Base-by-base conservation (phyloP, 2,113 vertebrate genomes). In the Rostratula benghalensis region DNA sequence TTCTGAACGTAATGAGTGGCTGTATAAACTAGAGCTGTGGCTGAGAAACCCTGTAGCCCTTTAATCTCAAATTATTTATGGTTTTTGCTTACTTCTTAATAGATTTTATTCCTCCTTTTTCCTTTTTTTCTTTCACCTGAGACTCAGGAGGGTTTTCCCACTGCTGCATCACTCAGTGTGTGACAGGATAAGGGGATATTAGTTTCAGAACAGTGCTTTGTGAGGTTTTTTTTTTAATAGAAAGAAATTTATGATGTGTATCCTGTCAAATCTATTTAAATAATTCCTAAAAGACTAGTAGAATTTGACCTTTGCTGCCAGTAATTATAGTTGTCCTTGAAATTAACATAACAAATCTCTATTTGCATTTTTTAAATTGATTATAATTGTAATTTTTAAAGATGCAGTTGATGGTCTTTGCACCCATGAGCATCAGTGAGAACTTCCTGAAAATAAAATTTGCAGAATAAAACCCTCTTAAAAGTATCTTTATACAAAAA, bases 41-140 rank as follows among this genome's bases (percentile, higher is more conserved):
- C 83, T 91, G 83, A 76, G 73, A 85, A 93, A 91, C 78, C 56
- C 89, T 84, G 73, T 95, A 93, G 94, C 83, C 60, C 84, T 97
- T 96, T 89, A 69, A 76, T 95, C 59, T 54, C 84, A 82, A 87
- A 46, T 97, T 89, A 71, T 96, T 97, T 93, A 73, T 94, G 84
- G 65, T 35, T 77, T 81, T 59, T 31, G 43, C 54, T 43, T 79
- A 54, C 48, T 79, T 88, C 59, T 89, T 80, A 83, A 69, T 60
- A 82, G 81, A 43, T 67, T n/a, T 70, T 67, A 78, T 37, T 31
- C 41, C 45, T 13, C 21, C 79, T 70, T 30, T 53, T 30, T 23
- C 11, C 41, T 45, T 85, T 87, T 70, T 67, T 45, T 23, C 33
- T 91, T 90, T 57, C 18, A 87, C 85, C 54, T 70, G 53, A 37